These are phyloP conservation scores for Polypedilum vanderplanki DNA, from an alignment of 1,140 invertebrate genomes.

Conservation along the genomic window DNA sequence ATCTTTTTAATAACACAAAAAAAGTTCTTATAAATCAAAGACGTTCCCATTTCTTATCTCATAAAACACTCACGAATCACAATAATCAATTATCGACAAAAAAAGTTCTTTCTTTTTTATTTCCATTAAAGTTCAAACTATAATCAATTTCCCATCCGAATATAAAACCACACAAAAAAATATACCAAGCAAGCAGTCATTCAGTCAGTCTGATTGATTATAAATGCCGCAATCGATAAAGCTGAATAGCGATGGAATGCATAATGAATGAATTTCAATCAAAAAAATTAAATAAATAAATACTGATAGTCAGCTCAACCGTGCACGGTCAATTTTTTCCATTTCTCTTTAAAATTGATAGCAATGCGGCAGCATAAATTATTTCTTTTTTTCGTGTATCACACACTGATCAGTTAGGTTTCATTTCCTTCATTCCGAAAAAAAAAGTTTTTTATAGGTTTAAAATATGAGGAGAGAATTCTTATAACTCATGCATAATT, in stretches of 20 bases:
- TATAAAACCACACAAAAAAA: too few relatives aligned
- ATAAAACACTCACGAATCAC: too few relatives aligned
- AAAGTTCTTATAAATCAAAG: too few relatives aligned
- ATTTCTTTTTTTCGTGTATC: not conserved
- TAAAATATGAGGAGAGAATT: too few relatives aligned
- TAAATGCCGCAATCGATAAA: not conserved
- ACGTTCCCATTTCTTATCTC: too few relatives aligned
- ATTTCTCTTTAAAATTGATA: not conserved
- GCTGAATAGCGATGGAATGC: not conserved
- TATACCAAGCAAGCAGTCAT: not conserved
- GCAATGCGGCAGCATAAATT: not conserved
- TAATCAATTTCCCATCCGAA: not conserved
- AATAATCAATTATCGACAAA: too few relatives aligned
- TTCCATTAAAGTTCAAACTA: not conserved
- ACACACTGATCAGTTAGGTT: not conserved
- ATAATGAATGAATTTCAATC: slow-evolving; percentile 8
- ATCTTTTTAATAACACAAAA: too few relatives aligned
- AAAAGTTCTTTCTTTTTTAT: too few relatives aligned
- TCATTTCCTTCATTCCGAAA: too few relatives aligned
- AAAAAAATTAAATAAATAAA: slow-evolving; percentile 4
- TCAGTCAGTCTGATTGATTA: not conserved
- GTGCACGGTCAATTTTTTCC: not conserved
- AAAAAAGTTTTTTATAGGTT: too few relatives aligned
- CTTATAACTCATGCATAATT: too few relatives aligned
- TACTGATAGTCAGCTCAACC: not conserved